These are phyloP conservation scores for Porites lutea DNA, from an alignment of 64 coral and sea anemone genomes.

Conservation along the genomic window DNA sequence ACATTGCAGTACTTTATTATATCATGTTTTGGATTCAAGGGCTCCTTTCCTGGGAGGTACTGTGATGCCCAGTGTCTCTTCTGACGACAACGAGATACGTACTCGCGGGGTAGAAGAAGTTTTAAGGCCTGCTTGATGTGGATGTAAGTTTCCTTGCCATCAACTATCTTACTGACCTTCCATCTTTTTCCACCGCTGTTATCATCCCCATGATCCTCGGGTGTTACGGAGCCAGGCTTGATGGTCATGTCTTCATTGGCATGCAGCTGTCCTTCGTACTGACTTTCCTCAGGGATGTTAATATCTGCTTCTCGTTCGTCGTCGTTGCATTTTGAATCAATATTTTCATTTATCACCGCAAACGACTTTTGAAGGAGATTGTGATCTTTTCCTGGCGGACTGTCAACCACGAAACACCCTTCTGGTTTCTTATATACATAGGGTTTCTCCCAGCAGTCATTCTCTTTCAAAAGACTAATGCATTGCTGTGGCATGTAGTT, in stretches of 20 bases:
- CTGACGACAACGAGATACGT: slow-evolving; percentile 49
- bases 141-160: slow-evolving; percentile 1
- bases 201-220: neutral
- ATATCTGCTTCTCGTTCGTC: neutral
- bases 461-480: slow-evolving; percentile 19
- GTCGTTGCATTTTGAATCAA: neutral
- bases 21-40: slow-evolving; percentile 59
- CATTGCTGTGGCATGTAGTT: slow-evolving; percentile 33
- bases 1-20: slow-evolving; percentile 58
- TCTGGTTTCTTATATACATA: neutral
- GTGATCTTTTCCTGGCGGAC: neutral
- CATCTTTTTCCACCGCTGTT: neutral
- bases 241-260: neutral
- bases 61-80: slow-evolving; percentile 65
- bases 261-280: neutral
- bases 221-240: neutral
- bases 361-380: neutral
- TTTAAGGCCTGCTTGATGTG: slow-evolving; percentile 67
- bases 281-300: neutral
- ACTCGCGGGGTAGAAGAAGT: slow-evolving; percentile 60
- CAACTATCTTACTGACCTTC: slow-evolving; percentile 43
- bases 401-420: neutral
- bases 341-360: neutral
- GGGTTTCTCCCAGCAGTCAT: slow-evolving; percentile 5
- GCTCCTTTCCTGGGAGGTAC: slow-evolving; percentile 64